phyloP scores from a whole-genome alignment of 2,888 invertebrate genomes.

The Heliconius erato region DNA sequence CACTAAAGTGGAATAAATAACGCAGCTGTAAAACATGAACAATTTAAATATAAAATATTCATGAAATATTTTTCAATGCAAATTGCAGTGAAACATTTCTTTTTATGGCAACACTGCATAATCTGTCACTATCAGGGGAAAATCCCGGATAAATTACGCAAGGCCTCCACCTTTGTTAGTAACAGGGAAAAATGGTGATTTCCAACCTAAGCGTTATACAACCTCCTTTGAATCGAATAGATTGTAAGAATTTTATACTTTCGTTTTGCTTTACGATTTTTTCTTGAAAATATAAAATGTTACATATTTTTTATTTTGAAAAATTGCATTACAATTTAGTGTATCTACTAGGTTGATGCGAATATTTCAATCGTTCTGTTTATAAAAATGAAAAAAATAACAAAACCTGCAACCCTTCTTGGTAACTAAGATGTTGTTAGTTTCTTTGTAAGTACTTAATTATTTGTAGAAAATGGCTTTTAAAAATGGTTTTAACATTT shows the following conservation, averaged over 20 bases:
- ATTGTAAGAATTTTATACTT: slow-evolving; percentile 54
- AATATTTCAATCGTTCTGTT: no score
- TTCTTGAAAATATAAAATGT: neutral
- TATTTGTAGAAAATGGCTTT: no score
- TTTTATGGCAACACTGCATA: slow-evolving; percentile 60
- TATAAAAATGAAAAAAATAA: no score
- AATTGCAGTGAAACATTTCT: slow-evolving; percentile 52
- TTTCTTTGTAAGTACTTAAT: no score
- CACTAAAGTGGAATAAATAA: slow-evolving; percentile 36
- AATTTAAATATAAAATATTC: slow-evolving; percentile 49
- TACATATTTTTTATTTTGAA: neutral
- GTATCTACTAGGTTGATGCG: no score
- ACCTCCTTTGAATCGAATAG: slow-evolving; percentile 59
- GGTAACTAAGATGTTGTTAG: no score
- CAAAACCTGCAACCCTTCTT: no score
- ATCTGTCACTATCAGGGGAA: slow-evolving; percentile 72
- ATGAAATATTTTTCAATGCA: slow-evolving; percentile 49
- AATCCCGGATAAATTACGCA: slow-evolving; percentile 63
- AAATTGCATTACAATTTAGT: no score
- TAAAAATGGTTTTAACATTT: no score
- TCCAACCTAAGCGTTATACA: slow-evolving; percentile 61
- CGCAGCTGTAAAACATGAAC: slow-evolving; percentile 41
- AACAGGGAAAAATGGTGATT: slow-evolving; percentile 70
- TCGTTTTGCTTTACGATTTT: slow-evolving; percentile 25
- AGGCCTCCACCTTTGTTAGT: slow-evolving; percentile 62